phyloP scores from a whole-genome alignment of 2,888 invertebrate genomes.

The Nebria salina region DNA sequence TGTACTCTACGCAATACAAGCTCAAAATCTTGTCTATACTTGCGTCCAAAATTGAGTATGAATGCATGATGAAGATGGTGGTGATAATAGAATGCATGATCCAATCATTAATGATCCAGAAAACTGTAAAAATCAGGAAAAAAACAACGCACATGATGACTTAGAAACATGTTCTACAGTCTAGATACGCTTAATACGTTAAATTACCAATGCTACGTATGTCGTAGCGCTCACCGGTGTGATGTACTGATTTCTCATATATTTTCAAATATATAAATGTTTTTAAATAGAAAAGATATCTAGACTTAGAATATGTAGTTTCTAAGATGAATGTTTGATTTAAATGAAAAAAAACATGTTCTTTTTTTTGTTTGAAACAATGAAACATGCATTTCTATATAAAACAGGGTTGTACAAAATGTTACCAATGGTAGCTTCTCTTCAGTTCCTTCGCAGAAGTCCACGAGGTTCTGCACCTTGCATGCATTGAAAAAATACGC shows the following conservation, averaged over 20 bases:
- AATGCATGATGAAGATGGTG: background rate
- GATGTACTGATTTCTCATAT: too few relatives aligned
- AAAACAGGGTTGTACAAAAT: slow-evolving; percentile 48
- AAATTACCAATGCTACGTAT: too few relatives aligned
- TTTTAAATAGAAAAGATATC: background rate
- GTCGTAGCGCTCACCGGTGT: too few relatives aligned
- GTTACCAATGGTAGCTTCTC: slow-evolving; percentile 93
- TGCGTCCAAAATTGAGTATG: background rate
- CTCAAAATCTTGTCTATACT: background rate
- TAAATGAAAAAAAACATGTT: background rate
- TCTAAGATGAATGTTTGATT: background rate
- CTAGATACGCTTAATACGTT: background rate
- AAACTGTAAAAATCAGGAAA: background rate
- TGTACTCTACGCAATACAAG: background rate
- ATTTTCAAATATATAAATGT: too few relatives aligned
- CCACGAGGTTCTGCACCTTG: slow-evolving; percentile 87
- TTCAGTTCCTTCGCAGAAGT: slow-evolving; percentile 89
- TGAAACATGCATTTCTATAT: background rate
- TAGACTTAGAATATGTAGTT: background rate
- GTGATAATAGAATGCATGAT: background rate
- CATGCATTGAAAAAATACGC: slow-evolving; percentile 50
- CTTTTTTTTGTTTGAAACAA: background rate
- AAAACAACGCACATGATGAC: background rate
- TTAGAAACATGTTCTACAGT: background rate
- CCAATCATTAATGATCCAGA: slow-evolving; percentile 1